Conservation (phyloP, 2,113 vertebrate species). For the Caranx melampygus region DNA sequence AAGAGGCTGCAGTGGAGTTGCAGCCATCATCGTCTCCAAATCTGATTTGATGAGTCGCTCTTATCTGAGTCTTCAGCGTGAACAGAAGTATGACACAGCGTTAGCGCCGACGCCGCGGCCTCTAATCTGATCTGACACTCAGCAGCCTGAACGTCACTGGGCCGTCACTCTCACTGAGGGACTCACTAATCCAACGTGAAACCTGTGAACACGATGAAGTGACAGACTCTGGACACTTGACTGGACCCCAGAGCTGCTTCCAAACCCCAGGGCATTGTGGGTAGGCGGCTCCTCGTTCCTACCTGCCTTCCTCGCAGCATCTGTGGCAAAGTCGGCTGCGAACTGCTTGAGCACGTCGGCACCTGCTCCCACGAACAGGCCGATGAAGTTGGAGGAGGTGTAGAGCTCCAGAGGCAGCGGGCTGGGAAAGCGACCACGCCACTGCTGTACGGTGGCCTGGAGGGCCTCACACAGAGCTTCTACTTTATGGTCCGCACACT, state of each 20-base stretch:
- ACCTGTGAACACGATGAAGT: not conserved
- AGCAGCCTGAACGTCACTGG: slow-evolving; percentile 5
- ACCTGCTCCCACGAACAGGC: slow-evolving; percentile 96
- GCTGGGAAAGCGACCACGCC: slow-evolving; percentile 91
- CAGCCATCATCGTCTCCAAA: not conserved
- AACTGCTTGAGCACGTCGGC: slow-evolving; percentile 94
- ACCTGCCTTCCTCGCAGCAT: slow-evolving; percentile 92
- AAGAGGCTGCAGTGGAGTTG: not conserved
- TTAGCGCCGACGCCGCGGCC: not conserved
- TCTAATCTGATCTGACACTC: slow-evolving; percentile 53
- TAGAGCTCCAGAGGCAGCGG: slow-evolving; percentile 95
- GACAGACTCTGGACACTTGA: not conserved
- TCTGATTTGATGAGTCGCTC: slow-evolving; percentile 1
- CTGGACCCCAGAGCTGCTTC: not conserved
- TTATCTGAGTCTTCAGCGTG: slow-evolving; percentile 18
- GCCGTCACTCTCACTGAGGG: slow-evolving; percentile 9
- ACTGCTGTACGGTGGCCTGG: slow-evolving; percentile 89
- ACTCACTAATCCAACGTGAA: too few species aligned
- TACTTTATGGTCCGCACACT: slow-evolving; percentile 94
- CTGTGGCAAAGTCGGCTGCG: slow-evolving; percentile 90
- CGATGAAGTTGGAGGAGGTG: slow-evolving; percentile 96
- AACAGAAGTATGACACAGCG: slow-evolving; percentile 27
- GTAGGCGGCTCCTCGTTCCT: not conserved
- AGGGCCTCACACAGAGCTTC: slow-evolving; percentile 92
- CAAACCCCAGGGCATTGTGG: slow-evolving; percentile 2